Base-by-base conservation (phyloP, 2,797 vertebrate species). In the Pogonophryne albipinna region DNA sequence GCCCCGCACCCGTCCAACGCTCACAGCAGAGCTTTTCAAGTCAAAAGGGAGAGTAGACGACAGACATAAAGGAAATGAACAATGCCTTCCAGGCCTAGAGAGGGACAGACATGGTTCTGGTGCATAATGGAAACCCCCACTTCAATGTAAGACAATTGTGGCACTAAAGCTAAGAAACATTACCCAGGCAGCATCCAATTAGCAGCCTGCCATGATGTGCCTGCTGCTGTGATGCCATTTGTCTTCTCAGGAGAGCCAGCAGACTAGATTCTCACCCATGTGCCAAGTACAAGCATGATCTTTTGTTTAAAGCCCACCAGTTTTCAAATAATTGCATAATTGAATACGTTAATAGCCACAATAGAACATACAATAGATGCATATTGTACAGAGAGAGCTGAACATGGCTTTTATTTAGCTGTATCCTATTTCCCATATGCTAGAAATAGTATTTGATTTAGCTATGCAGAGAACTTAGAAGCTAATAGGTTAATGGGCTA, bases 1-100 rank as follows among this genome's bases (percentile, higher is more conserved):
- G 6, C 38, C 72, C 68, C 74, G 74, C 82, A 80, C 69, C 74
- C 62, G 52, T 67, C 74, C 80, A 84, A 38, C 23, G 41, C 83
- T 81, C 78, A 76, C 72, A 86, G 71, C 49, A 42, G 56, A 79
- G 70, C 50, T 78, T 78, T 85, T 80, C 51, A 77, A 77, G 79
- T 80, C 83, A 85, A 82, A 53, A 64, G 84, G 84, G 64, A 74
- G 80, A 79, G 74, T 72, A 75, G 68, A 73, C 59, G 58, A 62
- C 59, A 66, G 68, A 38, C 78, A 87, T 75, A 90, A 86, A 91
- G 78, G 80, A 87, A 82, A 80, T 81, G 78, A 92, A 91, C 92
- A 92, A 94, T 91, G 87, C 74, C 85, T 84, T 68, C 68, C 42
- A 85, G 80, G 72, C 81, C 75, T 72, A 59, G 59, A 49, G 69